Conservation (phyloP, 2,888 invertebrate genomes). For the Eremobia ochroleuca region DNA sequence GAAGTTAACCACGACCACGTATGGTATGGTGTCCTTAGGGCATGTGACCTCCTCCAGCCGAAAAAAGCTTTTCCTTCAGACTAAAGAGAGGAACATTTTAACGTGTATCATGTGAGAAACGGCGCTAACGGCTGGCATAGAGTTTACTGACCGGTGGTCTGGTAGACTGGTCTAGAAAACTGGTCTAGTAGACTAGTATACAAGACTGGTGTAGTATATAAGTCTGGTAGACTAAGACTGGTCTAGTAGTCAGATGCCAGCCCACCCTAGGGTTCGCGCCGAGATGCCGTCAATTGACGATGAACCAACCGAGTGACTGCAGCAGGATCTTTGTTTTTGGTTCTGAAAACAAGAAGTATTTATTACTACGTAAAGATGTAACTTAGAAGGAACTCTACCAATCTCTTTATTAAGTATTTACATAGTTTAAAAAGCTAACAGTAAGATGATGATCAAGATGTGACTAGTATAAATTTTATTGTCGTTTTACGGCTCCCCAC, state of each 20-base stretch:
- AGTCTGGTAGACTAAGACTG: not conserved
- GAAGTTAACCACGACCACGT: not conserved
- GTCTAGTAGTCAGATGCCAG: not conserved
- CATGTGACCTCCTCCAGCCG: conserved; percentile 8
- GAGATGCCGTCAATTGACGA: conserved; percentile 36
- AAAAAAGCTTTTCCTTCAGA: not conserved
- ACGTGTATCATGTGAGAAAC: conserved; percentile 48
- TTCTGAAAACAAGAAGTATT: conserved; percentile 17
- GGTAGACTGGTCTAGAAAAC: not conserved
- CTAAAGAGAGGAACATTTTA: conserved; percentile 9
- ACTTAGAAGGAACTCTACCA: too few relatives aligned
- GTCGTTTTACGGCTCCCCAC: not conserved
- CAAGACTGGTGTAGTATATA: not conserved
- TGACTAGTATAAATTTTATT: too few relatives aligned
- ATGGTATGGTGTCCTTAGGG: not conserved
- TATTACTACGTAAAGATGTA: not conserved
- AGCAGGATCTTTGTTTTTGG: not conserved
- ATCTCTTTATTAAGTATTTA: too few relatives aligned
- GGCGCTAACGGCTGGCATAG: conserved; percentile 28
- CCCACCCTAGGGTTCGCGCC: conserved; percentile 44
- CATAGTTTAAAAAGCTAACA: too few relatives aligned
- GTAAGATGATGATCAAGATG: too few relatives aligned
- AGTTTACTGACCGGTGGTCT: not conserved
- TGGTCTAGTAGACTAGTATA: not conserved
- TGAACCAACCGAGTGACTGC: conserved; percentile 1